Evolutionary conservation across 2,888 invertebrate species (phyloP).

Genomic region (Imbricaverruca yamaguchii): DNA sequence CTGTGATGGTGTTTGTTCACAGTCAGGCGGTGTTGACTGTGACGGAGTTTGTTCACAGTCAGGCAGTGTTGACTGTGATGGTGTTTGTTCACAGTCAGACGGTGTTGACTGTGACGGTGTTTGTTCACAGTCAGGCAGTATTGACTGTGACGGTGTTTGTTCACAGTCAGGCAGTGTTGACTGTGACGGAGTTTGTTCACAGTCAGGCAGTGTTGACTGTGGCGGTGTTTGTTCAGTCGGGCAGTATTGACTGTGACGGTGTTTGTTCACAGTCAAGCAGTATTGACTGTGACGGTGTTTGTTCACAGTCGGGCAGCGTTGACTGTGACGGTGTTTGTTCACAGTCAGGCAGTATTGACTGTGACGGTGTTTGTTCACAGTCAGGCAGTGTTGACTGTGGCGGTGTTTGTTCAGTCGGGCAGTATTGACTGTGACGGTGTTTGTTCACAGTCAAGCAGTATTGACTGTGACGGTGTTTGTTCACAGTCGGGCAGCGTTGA

Average conservation of each 20-base stretch:
- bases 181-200: background rate
- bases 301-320: constrained; percentile 5
- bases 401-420: background rate
- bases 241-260: constrained; percentile 27
- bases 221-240: background rate
- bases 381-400: constrained; percentile 27
- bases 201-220: background rate
- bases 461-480: constrained; percentile 27
- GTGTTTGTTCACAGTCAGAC: background rate
- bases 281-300: constrained; percentile 68
- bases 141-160: constrained; percentile 27
- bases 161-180: constrained; percentile 55
- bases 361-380: constrained; percentile 1
- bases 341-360: too few relatives aligned
- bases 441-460: constrained; percentile 17
- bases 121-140: constrained; percentile 22
- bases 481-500: constrained; percentile 5
- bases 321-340: background rate
- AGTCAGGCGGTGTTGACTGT: constrained; percentile 26
- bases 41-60: constrained; percentile 17
- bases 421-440: constrained; percentile 12
- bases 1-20: constrained; percentile 9
- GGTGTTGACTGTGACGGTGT: constrained; percentile 12
- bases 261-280: constrained; percentile 54
- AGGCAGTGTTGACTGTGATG: background rate